These are phyloP conservation scores for Toxostoma redivivum DNA, from an alignment of 2,113 vertebrate species.

Conservation along the genomic window DNA sequence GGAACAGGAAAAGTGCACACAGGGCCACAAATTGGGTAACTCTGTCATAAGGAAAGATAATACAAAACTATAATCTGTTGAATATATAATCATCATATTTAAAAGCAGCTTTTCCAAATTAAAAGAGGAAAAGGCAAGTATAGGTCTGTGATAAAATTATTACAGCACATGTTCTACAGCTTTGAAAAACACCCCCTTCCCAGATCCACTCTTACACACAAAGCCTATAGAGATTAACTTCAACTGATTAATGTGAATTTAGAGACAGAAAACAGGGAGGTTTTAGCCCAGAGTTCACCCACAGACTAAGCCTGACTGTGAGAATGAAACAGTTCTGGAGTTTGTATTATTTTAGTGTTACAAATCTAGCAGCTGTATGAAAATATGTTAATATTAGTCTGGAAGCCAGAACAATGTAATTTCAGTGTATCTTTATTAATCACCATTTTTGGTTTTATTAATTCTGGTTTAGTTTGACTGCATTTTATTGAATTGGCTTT, in stretches of 20 bases:
- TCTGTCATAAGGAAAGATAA: neutral
- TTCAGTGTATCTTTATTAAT: neutral
- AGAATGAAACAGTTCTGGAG: conserved; percentile 11
- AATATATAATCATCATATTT: conserved; percentile 10
- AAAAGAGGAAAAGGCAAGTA: conserved; percentile 3
- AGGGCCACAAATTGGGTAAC: neutral
- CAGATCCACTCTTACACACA: neutral
- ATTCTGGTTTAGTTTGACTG: neutral
- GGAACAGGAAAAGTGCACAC: neutral
- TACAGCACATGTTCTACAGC: neutral
- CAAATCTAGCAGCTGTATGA: neutral
- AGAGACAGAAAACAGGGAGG: neutral
- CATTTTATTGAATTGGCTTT: conserved; percentile 12
- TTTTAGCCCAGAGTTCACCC: neutral
- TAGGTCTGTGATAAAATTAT: neutral
- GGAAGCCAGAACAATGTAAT: conserved; percentile 16
- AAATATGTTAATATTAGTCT: conserved; percentile 24
- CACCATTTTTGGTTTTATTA: neutral
- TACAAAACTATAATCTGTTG: conserved; percentile 10
- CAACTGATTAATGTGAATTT: neutral
- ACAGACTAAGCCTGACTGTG: neutral
- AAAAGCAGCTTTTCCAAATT: conserved; percentile 55
- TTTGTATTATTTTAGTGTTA: neutral
- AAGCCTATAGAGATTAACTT: neutral
- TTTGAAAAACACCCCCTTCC: neutral